Evolutionary conservation across 2,113 vertebrate species (phyloP).

Genomic region (Aleadryas rufinucha): DNA sequence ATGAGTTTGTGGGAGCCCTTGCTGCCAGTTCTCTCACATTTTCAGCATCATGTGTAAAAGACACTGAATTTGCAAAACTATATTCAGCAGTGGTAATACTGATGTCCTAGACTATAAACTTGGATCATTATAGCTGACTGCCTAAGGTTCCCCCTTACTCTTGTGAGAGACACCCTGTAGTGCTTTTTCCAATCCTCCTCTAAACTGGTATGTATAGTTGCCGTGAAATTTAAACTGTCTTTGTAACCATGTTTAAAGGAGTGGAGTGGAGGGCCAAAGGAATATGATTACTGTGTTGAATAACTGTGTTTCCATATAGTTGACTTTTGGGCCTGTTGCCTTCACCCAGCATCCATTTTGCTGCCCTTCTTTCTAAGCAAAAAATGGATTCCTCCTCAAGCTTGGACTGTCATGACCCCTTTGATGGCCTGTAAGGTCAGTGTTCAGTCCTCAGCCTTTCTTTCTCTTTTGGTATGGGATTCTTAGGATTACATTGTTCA

Average conservation of each 20-base stretch:
- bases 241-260: not conserved
- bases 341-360: not conserved
- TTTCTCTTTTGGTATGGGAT: not conserved
- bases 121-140: not conserved
- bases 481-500: not conserved
- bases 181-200: not conserved
- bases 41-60: not conserved
- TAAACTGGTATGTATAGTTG: not conserved
- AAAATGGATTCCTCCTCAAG: not conserved
- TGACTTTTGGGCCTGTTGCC: not conserved
- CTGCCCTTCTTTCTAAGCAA: not conserved
- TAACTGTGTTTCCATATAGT: not conserved
- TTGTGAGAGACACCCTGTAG: not conserved
- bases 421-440: not conserved
- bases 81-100: not conserved
- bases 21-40: not conserved
- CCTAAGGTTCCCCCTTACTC: not conserved
- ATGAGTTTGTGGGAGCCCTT: not conserved
- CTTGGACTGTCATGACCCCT: not conserved
- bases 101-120: not conserved
- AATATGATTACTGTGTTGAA: not conserved
- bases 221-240: not conserved
- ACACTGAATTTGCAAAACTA: not conserved
- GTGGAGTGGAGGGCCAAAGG: not conserved
- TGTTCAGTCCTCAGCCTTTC: not conserved